A percentile compares a stretch with the other conserved stretches of the same genome.
Evolutionary conservation across 2,888 invertebrate genomes (phyloP).

Genomic region (Balanococcus diminutus): DNA sequence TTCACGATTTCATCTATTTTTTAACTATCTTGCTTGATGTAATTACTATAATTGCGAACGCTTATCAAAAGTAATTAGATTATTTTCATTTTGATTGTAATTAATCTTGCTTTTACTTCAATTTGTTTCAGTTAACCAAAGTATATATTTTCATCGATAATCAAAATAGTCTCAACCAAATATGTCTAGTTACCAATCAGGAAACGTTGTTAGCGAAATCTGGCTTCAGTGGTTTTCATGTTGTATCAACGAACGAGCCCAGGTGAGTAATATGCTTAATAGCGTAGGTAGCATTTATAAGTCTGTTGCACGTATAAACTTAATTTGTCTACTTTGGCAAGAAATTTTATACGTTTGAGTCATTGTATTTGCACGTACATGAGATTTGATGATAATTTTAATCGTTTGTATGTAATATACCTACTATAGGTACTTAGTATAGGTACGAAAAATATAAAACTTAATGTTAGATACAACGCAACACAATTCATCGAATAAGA

Average conservation of each 20-base stretch:
- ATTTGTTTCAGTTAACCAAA: not conserved
- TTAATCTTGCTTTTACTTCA: not conserved
- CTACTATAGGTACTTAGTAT: too few relatives aligned
- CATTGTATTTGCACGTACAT: not conserved
- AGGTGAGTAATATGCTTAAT: constrained; percentile 57
- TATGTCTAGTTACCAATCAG: constrained; percentile 58
- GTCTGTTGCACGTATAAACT: not conserved
- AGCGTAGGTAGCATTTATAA: not conserved
- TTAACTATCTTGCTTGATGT: too few relatives aligned
- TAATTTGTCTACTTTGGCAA: not conserved
- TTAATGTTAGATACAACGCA: too few relatives aligned
- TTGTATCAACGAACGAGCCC: constrained; percentile 80
- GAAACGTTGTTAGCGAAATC: constrained; percentile 66
- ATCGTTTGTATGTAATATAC: too few relatives aligned
- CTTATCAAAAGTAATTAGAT: too few relatives aligned
- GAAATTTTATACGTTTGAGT: constrained; percentile 8
- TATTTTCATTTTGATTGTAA: not conserved
- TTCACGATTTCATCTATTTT: too few relatives aligned
- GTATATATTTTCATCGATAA: not conserved
- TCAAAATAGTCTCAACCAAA: constrained; percentile 18
- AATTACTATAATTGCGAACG: too few relatives aligned
- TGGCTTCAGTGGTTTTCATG: constrained; percentile 93
- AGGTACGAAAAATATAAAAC: too few relatives aligned
- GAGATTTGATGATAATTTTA: not conserved
- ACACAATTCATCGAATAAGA: too few relatives aligned